Conservation (phyloP, 64 coral and sea anemone species). For the Hydrozoanthus tunicans region DNA sequence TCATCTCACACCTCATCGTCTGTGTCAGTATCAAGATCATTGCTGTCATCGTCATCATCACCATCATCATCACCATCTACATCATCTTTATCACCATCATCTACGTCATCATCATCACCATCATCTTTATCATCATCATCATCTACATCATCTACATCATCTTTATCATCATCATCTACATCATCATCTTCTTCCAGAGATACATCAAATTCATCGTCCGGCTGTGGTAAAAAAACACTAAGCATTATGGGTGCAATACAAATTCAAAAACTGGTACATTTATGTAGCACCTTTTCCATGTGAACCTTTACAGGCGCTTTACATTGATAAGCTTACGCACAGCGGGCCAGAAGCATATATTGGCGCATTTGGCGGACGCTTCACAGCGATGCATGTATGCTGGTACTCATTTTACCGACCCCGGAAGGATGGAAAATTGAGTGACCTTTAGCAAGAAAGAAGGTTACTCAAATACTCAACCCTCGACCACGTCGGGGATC, state of each 20-base stretch:
- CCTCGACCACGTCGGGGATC: too few species aligned
- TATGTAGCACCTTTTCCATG: background rate
- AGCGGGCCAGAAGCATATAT: too few species aligned
- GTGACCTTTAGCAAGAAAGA: too few species aligned
- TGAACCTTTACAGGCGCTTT: background rate
- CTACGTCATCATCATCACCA: conserved; percentile 45
- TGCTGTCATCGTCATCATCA: too few species aligned
- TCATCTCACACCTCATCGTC: background rate
- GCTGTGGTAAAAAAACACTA: conserved; percentile 22
- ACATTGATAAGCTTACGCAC: background rate
- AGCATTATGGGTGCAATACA: background rate
- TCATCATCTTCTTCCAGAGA: conserved; percentile 11
- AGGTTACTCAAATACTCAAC: too few species aligned
- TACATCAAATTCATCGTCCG: conserved; percentile 70
- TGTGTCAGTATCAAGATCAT: background rate
- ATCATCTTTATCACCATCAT: background rate
- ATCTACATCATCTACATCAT: conserved; percentile 17
- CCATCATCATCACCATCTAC: too few species aligned
- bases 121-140: conserved; percentile 47
- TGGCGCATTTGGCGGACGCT: too few species aligned
- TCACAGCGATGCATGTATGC: too few species aligned
- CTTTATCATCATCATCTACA: conserved; percentile 11
- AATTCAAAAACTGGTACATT: background rate
- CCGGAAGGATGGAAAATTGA: too few species aligned
- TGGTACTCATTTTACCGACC: too few species aligned